These are phyloP conservation scores for Melospiza georgiana DNA, from an alignment of 2,113 vertebrate genomes.

Conservation along the genomic window DNA sequence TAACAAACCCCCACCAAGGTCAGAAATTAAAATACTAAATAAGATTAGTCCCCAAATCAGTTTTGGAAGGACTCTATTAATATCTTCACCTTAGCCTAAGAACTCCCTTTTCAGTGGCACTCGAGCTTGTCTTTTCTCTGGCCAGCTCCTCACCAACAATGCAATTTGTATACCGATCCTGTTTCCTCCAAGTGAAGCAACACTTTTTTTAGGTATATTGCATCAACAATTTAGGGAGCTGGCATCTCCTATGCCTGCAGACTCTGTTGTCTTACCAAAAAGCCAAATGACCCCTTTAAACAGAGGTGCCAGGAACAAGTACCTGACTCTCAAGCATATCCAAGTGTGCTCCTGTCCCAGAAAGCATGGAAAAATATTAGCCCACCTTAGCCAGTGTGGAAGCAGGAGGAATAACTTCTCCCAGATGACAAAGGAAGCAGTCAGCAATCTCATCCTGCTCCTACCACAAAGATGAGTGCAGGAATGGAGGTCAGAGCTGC, in stretches of 20 bases:
- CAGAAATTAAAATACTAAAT: slow-evolving; percentile 59
- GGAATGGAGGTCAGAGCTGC: not conserved
- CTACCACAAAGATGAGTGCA: not conserved
- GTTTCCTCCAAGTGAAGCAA: not conserved
- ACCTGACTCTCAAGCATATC: not conserved
- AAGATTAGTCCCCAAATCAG: slow-evolving; percentile 9
- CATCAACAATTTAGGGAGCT: not conserved
- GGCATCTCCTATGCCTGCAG: not conserved
- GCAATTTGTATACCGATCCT: not conserved
- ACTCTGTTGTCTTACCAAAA: not conserved
- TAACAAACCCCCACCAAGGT: slow-evolving; percentile 13
- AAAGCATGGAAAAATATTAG: not conserved
- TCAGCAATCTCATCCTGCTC: not conserved
- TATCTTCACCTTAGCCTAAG: not conserved
- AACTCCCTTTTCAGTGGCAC: not conserved
- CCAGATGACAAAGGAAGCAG: not conserved
- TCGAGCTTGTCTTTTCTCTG: not conserved
- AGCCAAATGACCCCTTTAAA: not conserved
- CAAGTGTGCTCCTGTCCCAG: fast-evolving
- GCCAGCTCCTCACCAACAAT: not conserved
- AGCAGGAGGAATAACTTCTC: not conserved
- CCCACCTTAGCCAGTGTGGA: not conserved
- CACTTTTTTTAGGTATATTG: not conserved
- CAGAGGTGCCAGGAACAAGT: not conserved
- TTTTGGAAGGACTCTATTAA: slow-evolving; percentile 18